phyloP scores from a whole-genome alignment of 2,113 vertebrate species.

The Chiloscyllium plagiosum region DNA sequence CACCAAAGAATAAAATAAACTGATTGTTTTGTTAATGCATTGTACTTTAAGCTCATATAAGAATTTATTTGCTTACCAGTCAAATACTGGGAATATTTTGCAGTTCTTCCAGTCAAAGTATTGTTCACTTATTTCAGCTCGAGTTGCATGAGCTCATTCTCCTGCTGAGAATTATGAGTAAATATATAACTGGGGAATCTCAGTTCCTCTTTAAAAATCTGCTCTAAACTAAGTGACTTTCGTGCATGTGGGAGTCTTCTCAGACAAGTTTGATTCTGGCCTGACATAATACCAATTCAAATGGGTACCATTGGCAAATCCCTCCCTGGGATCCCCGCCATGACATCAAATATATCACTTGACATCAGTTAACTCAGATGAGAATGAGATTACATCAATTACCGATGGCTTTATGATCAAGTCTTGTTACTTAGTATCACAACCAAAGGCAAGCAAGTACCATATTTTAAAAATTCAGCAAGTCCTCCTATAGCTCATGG shows the following conservation, averaged over 20 bases:
- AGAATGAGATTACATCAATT: not conserved
- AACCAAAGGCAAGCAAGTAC: not conserved
- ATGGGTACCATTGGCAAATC: not conserved
- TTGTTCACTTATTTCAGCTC: not conserved
- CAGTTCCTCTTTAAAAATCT: not conserved
- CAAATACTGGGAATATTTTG: not conserved
- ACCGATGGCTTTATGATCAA: not conserved
- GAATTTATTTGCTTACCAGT: not conserved
- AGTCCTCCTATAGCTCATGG: not conserved
- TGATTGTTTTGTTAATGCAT: not conserved
- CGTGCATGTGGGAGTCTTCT: not conserved
- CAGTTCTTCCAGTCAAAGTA: not conserved
- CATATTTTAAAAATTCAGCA: not conserved
- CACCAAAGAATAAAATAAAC: not conserved
- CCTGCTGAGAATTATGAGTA: conserved; percentile 29
- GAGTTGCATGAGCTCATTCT: not conserved
- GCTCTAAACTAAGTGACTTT: not conserved
- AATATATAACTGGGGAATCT: not conserved
- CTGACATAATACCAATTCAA: not conserved
- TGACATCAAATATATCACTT: not conserved
- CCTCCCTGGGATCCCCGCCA: too few relatives aligned
- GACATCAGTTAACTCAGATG: not conserved
- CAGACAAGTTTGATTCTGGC: not conserved
- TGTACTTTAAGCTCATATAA: not conserved
- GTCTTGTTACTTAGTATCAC: not conserved